A percentile compares a stretch with the other conserved stretches of the same genome.
phyloP scores from a whole-genome alignment of 2,797 vertebrate species.

The Rachycentron canadum region DNA sequence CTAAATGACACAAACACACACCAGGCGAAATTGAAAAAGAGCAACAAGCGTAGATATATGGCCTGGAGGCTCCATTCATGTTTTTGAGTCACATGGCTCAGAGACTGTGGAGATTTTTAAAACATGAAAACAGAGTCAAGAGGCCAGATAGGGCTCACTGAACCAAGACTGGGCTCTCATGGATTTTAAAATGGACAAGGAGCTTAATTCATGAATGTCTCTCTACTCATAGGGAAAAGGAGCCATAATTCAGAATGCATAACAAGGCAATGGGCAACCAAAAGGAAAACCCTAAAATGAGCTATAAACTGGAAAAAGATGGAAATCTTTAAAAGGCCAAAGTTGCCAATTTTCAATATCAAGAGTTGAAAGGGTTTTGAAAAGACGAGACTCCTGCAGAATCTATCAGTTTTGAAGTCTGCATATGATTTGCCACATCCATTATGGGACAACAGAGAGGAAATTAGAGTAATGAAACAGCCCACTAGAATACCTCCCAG shows the following conservation, averaged over 20 bases:
- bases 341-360: conserved; percentile 45
- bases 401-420: conserved; percentile 55
- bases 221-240: conserved; percentile 20
- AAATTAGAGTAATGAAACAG: conserved; percentile 59
- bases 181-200: conserved; percentile 70
- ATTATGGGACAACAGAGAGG: conserved; percentile 49
- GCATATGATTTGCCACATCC: conserved; percentile 47
- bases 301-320: conserved; percentile 56
- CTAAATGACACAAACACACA: conserved; percentile 65
- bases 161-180: conserved; percentile 43
- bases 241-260: conserved; percentile 52
- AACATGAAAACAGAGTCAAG: conserved; percentile 47
- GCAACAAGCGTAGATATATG: conserved; percentile 37
- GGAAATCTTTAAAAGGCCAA: conserved; percentile 45
- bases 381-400: conserved; percentile 39
- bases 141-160: conserved; percentile 49
- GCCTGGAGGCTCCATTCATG: conserved; percentile 43
- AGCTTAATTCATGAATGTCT: conserved; percentile 63
- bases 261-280: conserved; percentile 44
- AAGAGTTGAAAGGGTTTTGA: conserved; percentile 34
- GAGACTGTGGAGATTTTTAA: conserved; percentile 49
- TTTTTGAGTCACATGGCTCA: conserved; percentile 42
- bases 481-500: conserved; percentile 47
- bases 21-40: conserved; percentile 59
- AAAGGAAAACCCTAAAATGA: conserved; percentile 51